Evolutionary conservation across 2,797 vertebrate species (phyloP), one percentile per base, ranked within the genome.

Genomic region (Anguilla megastoma): DNA sequence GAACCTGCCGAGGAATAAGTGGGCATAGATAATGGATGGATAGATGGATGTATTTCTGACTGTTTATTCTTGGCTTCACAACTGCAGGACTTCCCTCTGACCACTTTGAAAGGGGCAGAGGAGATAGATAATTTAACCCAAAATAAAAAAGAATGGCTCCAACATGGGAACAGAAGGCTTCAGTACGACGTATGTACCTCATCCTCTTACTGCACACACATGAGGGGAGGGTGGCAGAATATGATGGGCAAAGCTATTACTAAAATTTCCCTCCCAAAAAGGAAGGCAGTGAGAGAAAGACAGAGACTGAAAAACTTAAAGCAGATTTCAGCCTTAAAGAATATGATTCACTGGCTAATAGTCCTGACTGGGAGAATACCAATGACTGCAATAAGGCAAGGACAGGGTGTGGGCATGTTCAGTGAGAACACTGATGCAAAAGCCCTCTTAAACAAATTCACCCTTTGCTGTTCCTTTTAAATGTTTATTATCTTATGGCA

Each of bases 271-370:
- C 63, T n/a, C 21, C 21, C 21, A 66, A 66, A 66, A 66, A 66
- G 6, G 12, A 27, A 27, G 63, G n/a, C 24, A 10, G 41, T 21
- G 69, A 52, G 86, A 84, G 88, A 84, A 10, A n/a, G 52, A 84
- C 86, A 66, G 27, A 85, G 86, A 9, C 18, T 41, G 36, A 16
- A 80, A 21, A 18, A 16, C 27, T 66, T 84, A 50, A 87, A 91
- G 93, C 92, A 94, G 89, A 92, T 91, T 94, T 90, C 92, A 89
- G 94, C 91, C 91, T 92, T 89, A 90, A 88, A 91, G 91, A 56
- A 2, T 56, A 56, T 56, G 9, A 56, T 14, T 93, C 93, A 93
- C 93, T 94, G 92, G 89, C 88, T 90, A 92, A 90, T 90, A 91
- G 88, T 86, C n/a, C 85, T 54, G 48, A 52, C 24, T 27, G 50